A percentile compares a stretch with the other conserved stretches of the same genome.
These are phyloP conservation scores for Megaleporinus macrocephalus DNA, from an alignment of 2,113 vertebrate genomes.

Conservation along the genomic window DNA sequence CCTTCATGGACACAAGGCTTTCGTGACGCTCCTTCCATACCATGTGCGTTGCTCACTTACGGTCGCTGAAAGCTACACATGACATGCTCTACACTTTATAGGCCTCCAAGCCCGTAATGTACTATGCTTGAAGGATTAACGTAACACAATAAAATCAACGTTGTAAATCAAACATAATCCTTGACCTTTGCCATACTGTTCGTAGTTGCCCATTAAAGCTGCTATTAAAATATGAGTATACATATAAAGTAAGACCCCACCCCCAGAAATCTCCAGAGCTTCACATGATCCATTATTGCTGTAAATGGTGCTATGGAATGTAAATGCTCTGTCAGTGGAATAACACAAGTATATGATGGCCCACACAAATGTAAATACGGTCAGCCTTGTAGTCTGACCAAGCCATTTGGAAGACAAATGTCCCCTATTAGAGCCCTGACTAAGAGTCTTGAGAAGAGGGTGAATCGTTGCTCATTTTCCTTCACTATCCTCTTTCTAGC, in stretches of 20 bases:
- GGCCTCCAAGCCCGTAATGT: not conserved
- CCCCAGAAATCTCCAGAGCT: not conserved
- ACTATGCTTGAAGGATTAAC: no score
- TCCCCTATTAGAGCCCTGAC: not conserved
- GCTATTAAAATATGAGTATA: not conserved
- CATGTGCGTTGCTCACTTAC: not conserved
- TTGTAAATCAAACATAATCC: no score
- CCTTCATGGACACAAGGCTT: not conserved
- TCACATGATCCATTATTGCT: not conserved
- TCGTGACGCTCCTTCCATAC: not conserved
- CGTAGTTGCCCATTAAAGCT: not conserved
- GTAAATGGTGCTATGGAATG: not conserved
- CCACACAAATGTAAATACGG: not conserved
- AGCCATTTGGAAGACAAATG: not conserved
- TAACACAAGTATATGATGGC: not conserved
- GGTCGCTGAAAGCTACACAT: not conserved
- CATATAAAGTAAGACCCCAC: not conserved
- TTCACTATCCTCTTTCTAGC: not conserved
- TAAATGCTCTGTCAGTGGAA: not conserved
- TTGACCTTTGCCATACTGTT: not conserved
- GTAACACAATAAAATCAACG: not conserved
- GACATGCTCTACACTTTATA: not conserved
- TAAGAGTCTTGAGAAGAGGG: not conserved
- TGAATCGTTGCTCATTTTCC: not conserved
- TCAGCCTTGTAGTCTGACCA: not conserved